Evolutionary conservation across 1,140 invertebrate genomes (phyloP).

Genomic region (Ceratoteleas bidentatus): DNA sequence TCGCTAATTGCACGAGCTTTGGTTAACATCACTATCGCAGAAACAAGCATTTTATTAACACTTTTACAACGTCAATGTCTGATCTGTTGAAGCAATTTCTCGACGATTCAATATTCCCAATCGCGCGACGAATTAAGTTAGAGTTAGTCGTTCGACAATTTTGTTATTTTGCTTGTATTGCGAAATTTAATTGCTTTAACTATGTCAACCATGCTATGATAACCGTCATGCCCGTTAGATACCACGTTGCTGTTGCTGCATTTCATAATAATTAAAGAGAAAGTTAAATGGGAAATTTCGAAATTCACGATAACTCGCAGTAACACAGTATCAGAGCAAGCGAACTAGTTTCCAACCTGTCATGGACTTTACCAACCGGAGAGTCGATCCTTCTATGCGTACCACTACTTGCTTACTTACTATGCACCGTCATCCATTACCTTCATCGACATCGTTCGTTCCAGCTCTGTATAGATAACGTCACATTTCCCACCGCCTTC

Average conservation of each 20-base stretch:
- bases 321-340: constrained; percentile 42
- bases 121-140: constrained; percentile 28
- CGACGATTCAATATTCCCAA: constrained; percentile 7
- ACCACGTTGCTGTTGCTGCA: constrained; percentile 44
- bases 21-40: neutral
- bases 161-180: constrained; percentile 43
- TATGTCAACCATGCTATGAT: constrained; percentile 47
- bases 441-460: constrained; percentile 63
- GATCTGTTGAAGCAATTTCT: neutral
- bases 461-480: constrained; percentile 56
- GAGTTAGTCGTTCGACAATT: constrained; percentile 43
- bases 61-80: no score
- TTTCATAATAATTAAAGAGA: constrained; percentile 62
- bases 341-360: constrained; percentile 60
- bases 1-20: no score
- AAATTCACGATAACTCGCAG: constrained; percentile 54
- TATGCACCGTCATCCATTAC: constrained; percentile 63
- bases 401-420: constrained; percentile 58
- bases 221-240: constrained; percentile 48
- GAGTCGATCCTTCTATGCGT: constrained; percentile 49
- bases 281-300: constrained; percentile 62
- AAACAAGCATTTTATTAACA: neutral
- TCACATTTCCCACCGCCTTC: constrained; percentile 53
- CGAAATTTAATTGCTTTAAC: constrained; percentile 56
- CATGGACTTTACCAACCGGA: constrained; percentile 51